These are phyloP conservation scores for Cryptomyrus ogoouensis DNA, from an alignment of 2,113 vertebrate species.

Conservation along the genomic window DNA sequence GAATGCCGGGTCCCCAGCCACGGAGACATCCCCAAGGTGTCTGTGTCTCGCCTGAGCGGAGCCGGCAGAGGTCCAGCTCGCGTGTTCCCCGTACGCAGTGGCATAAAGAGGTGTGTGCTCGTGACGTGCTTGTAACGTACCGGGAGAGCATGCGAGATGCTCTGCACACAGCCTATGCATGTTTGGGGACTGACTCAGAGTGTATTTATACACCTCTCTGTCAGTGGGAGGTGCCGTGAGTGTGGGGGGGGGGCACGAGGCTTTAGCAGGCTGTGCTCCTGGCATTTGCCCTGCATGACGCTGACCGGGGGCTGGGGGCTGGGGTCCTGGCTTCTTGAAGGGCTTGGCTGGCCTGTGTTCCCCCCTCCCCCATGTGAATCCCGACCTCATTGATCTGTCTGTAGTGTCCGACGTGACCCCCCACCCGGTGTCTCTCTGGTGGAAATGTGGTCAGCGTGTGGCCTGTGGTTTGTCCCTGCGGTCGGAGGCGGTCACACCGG, in stretches of 20 bases:
- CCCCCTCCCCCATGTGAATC: neutral
- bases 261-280: neutral
- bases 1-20: neutral
- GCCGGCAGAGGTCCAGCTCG: no score
- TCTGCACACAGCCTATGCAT: neutral
- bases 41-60: neutral
- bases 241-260: neutral
- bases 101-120: neutral
- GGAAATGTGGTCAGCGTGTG: neutral
- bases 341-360: neutral
- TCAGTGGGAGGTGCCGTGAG: neutral
- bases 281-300: neutral
- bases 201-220: neutral
- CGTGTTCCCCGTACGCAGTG: neutral
- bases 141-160: neutral
- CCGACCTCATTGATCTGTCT: neutral
- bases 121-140: neutral
- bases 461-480: neutral
- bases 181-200: constrained; percentile 7
- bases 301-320: neutral
- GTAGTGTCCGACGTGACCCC: neutral
- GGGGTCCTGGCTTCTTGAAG: neutral
- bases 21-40: neutral
- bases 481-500: neutral
- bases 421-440: neutral